Base-by-base conservation (phyloP, 2,888 invertebrate genomes). In the Parapristionchus giblindavisi region DNA sequence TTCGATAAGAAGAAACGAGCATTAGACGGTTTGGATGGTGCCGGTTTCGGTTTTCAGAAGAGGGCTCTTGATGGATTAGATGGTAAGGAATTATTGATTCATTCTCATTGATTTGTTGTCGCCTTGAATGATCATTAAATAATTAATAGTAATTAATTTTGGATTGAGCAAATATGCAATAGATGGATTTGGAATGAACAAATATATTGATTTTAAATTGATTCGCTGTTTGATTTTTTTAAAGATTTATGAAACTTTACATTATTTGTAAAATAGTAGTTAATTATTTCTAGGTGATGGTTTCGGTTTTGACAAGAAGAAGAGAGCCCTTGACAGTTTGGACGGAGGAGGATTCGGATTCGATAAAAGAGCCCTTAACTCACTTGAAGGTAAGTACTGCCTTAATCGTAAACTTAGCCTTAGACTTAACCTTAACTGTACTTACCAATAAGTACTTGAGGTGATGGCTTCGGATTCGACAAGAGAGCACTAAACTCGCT, bases 1-100 rank as follows among this genome's bases (percentile, higher is more conserved):
- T 68, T 68, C 68, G 38, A 68, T 52, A 68, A 68, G 68, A 65
- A 65, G 63, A 65, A 65, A 36, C 68, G 68, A 1, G 68, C 68
- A 1, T 27, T 68, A 24, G 68, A 68, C 68, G 34, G 52, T 17
- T 24, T 68, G 17, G 68, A 68, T 27, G 68, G 68, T 3, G 51
- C 51, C 34, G 68, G 68, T 32, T 68, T 68, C 68, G 68, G 68
- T 14, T 68, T 68, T 38, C 51, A 68, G 51, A 68, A 68, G 52
- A 43, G 68, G 21, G 68, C 68, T 6, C 68, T 68, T 5, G 52
- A 68, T 27, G 32, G 34, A 2, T 38, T 68, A n/a, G 68, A 68
- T 27, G 68, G 68, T 52, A n/a, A 68, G 48, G 17, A 21, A 21
- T 3, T 48, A 29, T n/a, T 5, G 60, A 40, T 8, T 60, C n/a